Evolutionary conservation across 2,888 invertebrate genomes (phyloP), one percentile per base, ranked within the genome.

Genomic region (Epinotia bilunana): DNA sequence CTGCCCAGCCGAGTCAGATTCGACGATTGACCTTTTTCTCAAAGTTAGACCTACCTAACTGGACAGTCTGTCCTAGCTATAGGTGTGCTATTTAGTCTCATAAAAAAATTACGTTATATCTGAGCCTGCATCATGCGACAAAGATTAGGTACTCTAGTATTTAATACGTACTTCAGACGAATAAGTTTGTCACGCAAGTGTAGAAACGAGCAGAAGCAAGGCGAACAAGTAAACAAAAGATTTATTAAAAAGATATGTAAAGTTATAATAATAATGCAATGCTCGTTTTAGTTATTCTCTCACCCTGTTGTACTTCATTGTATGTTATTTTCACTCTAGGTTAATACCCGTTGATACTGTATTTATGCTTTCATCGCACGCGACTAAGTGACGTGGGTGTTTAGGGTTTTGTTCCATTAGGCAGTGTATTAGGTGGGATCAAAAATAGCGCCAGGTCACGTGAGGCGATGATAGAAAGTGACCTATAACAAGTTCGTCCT

Each of bases 381-480:
- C 75, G 46, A 75, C 61, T 49, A 64, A 60, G 43, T 65, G 71
- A 71, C 75, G 75, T 67, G 65, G 72, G 60, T 65, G 57, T 65
- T 67, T 18, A 53, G 61, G 73, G 73, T 68, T 63, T 23, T n/a
- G 53, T 65, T 62, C 71, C 75, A 72, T 72, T 75, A 75, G 64
- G 11, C 43, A 65, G 28, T 39, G 20, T 74, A 74, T 74, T 74
- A 67, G 71, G 53, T n/a, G 43, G 61, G 75, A 58, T 62, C 57
- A 55, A 71, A 74, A 74, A 75, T 72, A 62, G 61, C 57, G 23
- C 57, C 72, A 67, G 55, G 71, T 75, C 75, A 75, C 75, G 75
- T 75, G 57, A 65, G 55, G 62, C 58, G 65, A 74, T 64, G 74
- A 75, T 71, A 71, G 67, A 67, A 61, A 67, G 60, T 18, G 55